Percentiles rank a stretch among this genome's conserved stretches.
Conservation (phyloP, 2,888 invertebrate species). For the Sympetrum striolatum region DNA sequence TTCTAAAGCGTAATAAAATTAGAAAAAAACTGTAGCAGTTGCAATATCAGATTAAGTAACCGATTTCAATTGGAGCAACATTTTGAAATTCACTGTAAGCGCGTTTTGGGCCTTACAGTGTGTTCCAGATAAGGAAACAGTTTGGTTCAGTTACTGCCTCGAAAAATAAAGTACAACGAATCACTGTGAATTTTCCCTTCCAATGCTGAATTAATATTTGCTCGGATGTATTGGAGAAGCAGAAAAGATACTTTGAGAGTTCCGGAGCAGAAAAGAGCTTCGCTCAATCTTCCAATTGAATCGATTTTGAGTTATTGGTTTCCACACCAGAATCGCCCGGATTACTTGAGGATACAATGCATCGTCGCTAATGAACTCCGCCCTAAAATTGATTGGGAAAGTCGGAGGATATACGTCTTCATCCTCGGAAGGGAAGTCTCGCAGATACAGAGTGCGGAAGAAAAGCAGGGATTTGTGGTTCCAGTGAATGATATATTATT, state of each 20-base stretch:
- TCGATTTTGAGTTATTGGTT: neutral
- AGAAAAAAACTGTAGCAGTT: no score
- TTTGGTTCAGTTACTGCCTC: no score
- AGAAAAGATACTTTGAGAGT: neutral
- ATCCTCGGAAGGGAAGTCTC: neutral
- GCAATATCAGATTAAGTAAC: no score
- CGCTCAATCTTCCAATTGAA: neutral
- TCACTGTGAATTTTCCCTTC: no score
- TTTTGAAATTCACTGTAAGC: no score
- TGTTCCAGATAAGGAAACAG: no score
- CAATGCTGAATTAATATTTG: no score
- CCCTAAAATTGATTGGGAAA: neutral
- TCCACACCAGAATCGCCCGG: neutral
- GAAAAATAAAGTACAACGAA: no score
- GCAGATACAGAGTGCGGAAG: neutral
- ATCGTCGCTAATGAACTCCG: neutral
- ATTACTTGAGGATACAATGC: neutral
- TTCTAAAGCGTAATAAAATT: no score
- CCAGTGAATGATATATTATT: neutral
- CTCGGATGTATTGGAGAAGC: neutral
- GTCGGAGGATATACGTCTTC: neutral
- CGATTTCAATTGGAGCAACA: no score
- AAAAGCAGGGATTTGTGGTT: neutral
- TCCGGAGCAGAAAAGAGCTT: neutral
- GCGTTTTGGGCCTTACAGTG: no score